phyloP scores from a whole-genome alignment of 1,140 invertebrate genomes.

The Apocrypta bakeri region DNA sequence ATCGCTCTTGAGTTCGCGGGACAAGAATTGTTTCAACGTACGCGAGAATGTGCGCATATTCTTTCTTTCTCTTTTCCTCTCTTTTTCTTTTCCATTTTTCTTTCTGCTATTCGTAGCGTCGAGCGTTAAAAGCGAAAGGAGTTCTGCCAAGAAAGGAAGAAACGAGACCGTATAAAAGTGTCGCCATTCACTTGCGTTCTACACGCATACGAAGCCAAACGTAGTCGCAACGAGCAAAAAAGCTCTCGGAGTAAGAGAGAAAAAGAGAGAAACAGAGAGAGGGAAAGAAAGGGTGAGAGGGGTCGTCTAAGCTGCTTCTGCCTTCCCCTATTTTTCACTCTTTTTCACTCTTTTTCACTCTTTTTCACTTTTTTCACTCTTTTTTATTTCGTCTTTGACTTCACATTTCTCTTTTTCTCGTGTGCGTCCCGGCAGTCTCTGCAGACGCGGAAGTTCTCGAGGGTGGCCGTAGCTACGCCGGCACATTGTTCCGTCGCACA shows the following conservation, averaged over 20 bases:
- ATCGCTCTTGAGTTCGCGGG: too few species aligned
- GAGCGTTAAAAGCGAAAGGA: slow-evolving; percentile 42
- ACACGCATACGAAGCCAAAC: slow-evolving; percentile 29
- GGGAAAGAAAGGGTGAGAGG: slow-evolving; percentile 10
- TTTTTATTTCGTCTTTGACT: slow-evolving; percentile 29
- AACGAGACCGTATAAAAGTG: slow-evolving; percentile 27
- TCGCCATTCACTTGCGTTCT: not conserved
- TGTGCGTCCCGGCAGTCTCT: not conserved
- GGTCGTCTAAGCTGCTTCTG: slow-evolving; percentile 8
- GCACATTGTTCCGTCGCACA: slow-evolving; percentile 43
- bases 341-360: slow-evolving; percentile 8
- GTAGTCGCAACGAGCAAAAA: slow-evolving; percentile 1
- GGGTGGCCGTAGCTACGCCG: slow-evolving; percentile 14
- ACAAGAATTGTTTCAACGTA: too few species aligned
- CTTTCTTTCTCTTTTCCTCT: too few species aligned
- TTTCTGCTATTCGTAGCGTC: not conserved
- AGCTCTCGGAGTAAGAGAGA: not conserved
- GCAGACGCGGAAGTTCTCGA: slow-evolving; percentile 26
- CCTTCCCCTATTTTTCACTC: not conserved
- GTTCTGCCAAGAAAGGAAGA: not conserved
- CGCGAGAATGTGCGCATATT: too few species aligned
- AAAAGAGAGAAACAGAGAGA: slow-evolving; percentile 9
- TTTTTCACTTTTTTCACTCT: not conserved
- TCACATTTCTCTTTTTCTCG: slow-evolving; percentile 6
- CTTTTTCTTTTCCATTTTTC: too few species aligned